Base-by-base conservation (phyloP, 2,888 invertebrate species). In the Byasa hedistus region DNA sequence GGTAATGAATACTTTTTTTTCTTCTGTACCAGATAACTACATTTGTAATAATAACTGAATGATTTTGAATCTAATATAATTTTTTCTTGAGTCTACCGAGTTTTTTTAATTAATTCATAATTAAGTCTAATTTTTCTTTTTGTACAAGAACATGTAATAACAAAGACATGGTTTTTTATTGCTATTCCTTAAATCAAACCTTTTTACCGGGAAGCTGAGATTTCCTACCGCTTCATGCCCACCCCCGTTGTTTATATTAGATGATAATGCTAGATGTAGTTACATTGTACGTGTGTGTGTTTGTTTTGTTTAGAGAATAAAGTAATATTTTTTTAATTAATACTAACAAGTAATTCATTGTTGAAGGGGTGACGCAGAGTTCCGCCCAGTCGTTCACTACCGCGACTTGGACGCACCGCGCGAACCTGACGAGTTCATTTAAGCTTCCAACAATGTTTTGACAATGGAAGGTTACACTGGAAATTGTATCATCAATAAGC, bases 321-420 rank as follows among this genome's bases (percentile, higher is more conserved):
- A 39, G 54, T 61, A 61, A 57, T 39, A 65, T 63, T 61, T 8
- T n/a, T 57, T 10, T 61, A 56, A 24, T 3, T 32, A 22, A 39
- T 67, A 60, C 39, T 67, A 64, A 68, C 64, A 15, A 24, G 51
- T 59, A 48, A 57, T 89, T 87, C 80, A 82, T 93, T 93, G 91
- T 94, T 95, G 89, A 93, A 95, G 96, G 91, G 94, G 94, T 83
- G 94, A 93, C 82, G 94, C 94, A 79, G 97, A 97, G 86, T 96
- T 95, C 92, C 95, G 97, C 82, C 96, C 97, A 79, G 95, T 97
- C 83, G 96, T 97, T 85, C 97, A 97, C 92, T 98, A 98, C 93
- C 94, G 97, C 85, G 98, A 98, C 92, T 94, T 98, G 93, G 98
- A 98, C 89, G 97, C 97, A 75, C 97, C 97, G 72, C 94, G 96